Conservation (phyloP, 2,113 vertebrate genomes). For the Cisticola juncidis region DNA sequence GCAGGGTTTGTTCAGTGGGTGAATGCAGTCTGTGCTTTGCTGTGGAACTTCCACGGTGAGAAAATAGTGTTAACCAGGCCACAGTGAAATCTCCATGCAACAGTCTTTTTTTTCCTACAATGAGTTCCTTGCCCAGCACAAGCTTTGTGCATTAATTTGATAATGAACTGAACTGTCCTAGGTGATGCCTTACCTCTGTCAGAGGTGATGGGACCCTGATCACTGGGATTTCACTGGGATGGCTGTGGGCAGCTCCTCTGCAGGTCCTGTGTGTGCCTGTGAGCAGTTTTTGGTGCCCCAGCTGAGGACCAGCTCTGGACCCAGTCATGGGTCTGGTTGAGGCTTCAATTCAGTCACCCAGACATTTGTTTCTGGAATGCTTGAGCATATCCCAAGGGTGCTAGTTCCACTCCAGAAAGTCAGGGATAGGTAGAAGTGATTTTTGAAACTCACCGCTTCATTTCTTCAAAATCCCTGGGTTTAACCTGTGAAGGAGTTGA, state of each 20-base stretch:
- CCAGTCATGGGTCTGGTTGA: background rate
- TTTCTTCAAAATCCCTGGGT: background rate
- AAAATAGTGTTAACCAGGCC: background rate
- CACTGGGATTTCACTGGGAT: background rate
- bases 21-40: background rate
- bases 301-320: background rate
- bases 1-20: background rate
- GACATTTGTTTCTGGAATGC: background rate
- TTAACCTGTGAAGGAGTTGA: background rate
- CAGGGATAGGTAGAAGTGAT: background rate
- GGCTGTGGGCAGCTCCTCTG: background rate
- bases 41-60: background rate
- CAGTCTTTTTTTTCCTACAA: background rate
- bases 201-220: background rate
- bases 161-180: background rate
- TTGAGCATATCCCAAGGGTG: too few relatives aligned
- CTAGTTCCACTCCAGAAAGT: background rate
- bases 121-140: background rate
- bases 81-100: background rate
- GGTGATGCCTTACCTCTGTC: background rate
- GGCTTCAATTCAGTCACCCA: background rate
- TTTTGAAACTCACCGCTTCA: background rate
- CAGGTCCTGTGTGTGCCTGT: fast-evolving
- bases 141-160: background rate
- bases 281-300: background rate